Evolutionary conservation across 2,888 invertebrate genomes (phyloP), one percentile per base, ranked within the genome.

Genomic region (Conus canariensis): DNA sequence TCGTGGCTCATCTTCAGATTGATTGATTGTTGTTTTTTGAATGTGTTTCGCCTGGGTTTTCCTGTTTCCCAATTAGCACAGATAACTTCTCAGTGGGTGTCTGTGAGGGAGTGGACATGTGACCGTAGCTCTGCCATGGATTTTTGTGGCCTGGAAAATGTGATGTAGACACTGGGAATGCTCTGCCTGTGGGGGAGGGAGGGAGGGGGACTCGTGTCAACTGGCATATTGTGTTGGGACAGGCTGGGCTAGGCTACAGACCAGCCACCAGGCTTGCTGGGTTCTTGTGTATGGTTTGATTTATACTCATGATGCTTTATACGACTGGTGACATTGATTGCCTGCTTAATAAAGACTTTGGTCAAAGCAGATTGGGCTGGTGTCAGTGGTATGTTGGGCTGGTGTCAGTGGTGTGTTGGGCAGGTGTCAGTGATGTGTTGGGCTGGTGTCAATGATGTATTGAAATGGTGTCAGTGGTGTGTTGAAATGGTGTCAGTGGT

Each of bases 271-370:
- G 30, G 80, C 1, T 30, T 80, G 45, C 80, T 80, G 80, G 30
- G 22, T 80, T 80, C 45, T 45, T 80, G 30, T 80, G 30, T 12
- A 80, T 45, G 8, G 10, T 80, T 80, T 45, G 30, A 80, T 80
- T 80, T 45, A 45, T 80, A 45, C 30, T 80, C 30, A 30, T 80
- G 30, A 80, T 80, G 80, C 80, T 80, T 80, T 80, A 80, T 80
- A 80, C 80, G 22, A 80, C 12, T 45, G 80, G 45, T 80, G 80
- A 80, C 45, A 30, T 80, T 80, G 80, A 80, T 25, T 80, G 80
- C 16, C 80, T 80, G 80, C 80, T 80, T 80, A 80, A 80, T 80
- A 80, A 80, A 80, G 1, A 45, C 30, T 80, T 74, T 74, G 74
- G 74, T 74, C 74, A 8, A 74, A 45, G 45, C 45, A 45, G 45